Evolutionary conservation across 2,888 invertebrate species (phyloP).

Genomic region (Cabera pusaria): DNA sequence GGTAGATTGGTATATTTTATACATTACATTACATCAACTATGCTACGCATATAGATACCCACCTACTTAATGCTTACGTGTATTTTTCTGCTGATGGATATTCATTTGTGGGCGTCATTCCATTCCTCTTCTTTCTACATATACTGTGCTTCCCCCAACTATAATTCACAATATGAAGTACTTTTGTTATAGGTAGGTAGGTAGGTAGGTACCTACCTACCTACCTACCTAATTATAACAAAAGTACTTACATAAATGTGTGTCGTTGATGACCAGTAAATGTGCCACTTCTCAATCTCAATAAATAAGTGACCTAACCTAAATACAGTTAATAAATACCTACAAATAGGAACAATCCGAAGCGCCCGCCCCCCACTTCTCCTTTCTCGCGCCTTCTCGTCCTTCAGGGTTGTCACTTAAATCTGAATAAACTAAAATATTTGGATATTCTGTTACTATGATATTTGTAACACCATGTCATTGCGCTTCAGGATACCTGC

Average conservation of each 20-base stretch:
- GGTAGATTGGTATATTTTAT: too few species aligned
- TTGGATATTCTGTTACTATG: not conserved
- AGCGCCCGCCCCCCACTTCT: slow-evolving; percentile 14
- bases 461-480: too few species aligned
- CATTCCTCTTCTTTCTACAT: not conserved
- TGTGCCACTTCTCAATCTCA: not conserved
- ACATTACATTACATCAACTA: too few species aligned
- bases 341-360: slow-evolving; percentile 13
- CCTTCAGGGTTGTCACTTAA: not conserved
- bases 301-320: slow-evolving; percentile 14
- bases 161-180: too few species aligned
- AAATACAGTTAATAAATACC: slow-evolving; percentile 9
- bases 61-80: slow-evolving; percentile 12
- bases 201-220: too few species aligned
- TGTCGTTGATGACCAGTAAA: slow-evolving; percentile 7
- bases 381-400: not conserved
- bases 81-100: slow-evolving; percentile 1
- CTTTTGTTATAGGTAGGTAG: too few species aligned
- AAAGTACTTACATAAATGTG: too few species aligned
- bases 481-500: too few species aligned
- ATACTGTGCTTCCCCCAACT: slow-evolving; percentile 1
- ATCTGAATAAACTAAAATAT: not conserved
- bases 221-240: too few species aligned
- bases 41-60: slow-evolving; percentile 6
- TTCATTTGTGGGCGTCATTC: not conserved